Base-by-base conservation (phyloP, 1,140 invertebrate genomes). In the Drosophila kohkoa region DNA sequence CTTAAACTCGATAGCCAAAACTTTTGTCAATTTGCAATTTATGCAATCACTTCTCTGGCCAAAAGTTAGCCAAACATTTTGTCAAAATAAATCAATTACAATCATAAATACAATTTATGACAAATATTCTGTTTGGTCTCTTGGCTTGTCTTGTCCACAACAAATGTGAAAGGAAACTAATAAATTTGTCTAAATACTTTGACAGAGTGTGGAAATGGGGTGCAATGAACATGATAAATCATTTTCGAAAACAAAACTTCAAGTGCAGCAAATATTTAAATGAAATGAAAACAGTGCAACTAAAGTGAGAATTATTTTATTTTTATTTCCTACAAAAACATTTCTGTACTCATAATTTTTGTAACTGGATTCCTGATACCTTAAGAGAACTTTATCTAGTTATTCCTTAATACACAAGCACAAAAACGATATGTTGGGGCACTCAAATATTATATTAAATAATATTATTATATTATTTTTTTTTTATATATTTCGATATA, bases 71-170 rank as follows among this genome's bases (percentile, higher is more conserved):
- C 6, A 1, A 25, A 51, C 15, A 52, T 43, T 52, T 20, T 48
- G 65, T 51, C 16, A 68, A 68, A 25, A 60, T 54, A 54, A 73
- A 73, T 59, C 64, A 68, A 68, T 46, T 45, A 38, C 46, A 52
- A 46, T 67, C 6, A 13, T 25, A 54, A 54, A 62, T 68, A 35
- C 38, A 60, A 13, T 57, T 43, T 52, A 6, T 8, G 49, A 49
- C 35, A 69, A 69, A 69, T 62, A 62, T 73, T 73, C 7, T 7
- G 25, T 3, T 28, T 3, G 6, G 30, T n/a, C 20, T 25, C 20
- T 25, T 25, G 20, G 20, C 20, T 25, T 25, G 20, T 25, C 20
- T 25, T 25, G 20, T 4, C 3, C 20, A 25, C 30, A 28, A 52
- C 51, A 8, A 51, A 64, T 43, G 28, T 30, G 20, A 28, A 35